Evolutionary conservation across 2,888 invertebrate genomes (phyloP).

Genomic region (Aplocera efformata): DNA sequence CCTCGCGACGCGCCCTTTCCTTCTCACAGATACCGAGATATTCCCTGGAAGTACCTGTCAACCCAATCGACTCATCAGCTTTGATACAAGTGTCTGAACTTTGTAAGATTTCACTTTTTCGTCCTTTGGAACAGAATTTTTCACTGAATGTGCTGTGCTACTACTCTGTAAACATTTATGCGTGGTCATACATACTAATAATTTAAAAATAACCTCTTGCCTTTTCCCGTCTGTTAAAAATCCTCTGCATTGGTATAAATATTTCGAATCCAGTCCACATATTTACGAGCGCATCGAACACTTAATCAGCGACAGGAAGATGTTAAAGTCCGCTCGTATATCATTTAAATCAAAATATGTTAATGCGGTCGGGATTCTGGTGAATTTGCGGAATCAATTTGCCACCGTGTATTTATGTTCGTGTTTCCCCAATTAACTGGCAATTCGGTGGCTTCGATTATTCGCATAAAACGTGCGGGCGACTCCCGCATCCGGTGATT

Average conservation of each 20-base stretch:
- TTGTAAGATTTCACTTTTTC: too few relatives aligned
- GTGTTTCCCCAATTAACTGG: constrained; percentile 77
- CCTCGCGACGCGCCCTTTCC: constrained; percentile 39
- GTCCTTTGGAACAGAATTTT: too few relatives aligned
- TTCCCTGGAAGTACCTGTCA: constrained; percentile 30
- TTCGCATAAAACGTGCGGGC: constrained; percentile 76
- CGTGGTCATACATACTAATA: too few relatives aligned
- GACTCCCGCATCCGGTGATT: constrained; percentile 80
- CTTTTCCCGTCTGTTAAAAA: too few relatives aligned
- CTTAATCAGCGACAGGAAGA: constrained; percentile 67
- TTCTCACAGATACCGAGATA: constrained; percentile 36
- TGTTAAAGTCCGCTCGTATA: constrained; percentile 59
- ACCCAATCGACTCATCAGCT: constrained; percentile 25
- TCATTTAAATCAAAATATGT: constrained; percentile 74
- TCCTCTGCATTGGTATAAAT: constrained; percentile 46
- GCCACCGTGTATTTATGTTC: constrained; percentile 66
- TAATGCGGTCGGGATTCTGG: constrained; percentile 51
- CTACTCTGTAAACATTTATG: too few relatives aligned
- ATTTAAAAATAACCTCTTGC: too few relatives aligned
- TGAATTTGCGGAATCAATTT: constrained; percentile 67
- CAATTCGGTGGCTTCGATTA: constrained; percentile 79
- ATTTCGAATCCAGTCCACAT: constrained; percentile 43
- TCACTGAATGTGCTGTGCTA: too few relatives aligned
- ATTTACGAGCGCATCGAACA: constrained; percentile 57
- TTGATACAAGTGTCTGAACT: too few relatives aligned